Base-by-base conservation (phyloP, 1,140 invertebrate genomes). In the Whitmania pigra region DNA sequence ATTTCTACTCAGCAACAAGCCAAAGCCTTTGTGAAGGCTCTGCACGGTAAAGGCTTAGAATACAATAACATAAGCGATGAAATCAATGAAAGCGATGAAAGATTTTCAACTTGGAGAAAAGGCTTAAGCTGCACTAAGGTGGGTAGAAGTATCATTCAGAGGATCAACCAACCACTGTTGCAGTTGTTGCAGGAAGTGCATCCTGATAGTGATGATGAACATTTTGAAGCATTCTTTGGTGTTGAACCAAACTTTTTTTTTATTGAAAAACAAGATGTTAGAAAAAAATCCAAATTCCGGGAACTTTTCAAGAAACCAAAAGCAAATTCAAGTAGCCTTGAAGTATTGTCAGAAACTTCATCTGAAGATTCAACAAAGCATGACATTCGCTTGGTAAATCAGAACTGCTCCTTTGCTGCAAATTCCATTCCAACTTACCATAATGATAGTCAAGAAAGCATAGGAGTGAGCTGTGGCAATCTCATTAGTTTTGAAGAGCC, bases 111-210 rank as follows among this genome's bases (percentile, higher is more conserved):
- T 9, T 74, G 73, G 73, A 31, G 71, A 27, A 72, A 67, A 22
- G 71, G 73, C 7, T 31, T 72, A 20, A 55, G 70, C 20, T 29
- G 71, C 13, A n/a, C 22, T 20, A 57, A 67, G 43, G 53, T 74
- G 53, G 73, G 73, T 22, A 57, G 22, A 11, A 36, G 49, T 27
- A 72, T 74, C 22, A 67, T 74, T 63, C 57, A 69, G n/a, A 55
- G 70, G 25, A 72, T 74, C 25, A 74, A 74, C 54, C 43, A 31
- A 29, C 73, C 73, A 7, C 36, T 73, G 3, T 31, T 63, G 70
- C 29, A 72, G 13, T 17, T 72, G 13, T 66, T 74, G 25, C 29
- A 31, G 15, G 57, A 25, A 63, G 57, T 63, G 22, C 57, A 63
- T 22, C 15, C 57, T 63, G 57, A 63, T n/a, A 5, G 20, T 25